Conservation (phyloP, 2,888 invertebrate species). For the Hesperia comma region DNA sequence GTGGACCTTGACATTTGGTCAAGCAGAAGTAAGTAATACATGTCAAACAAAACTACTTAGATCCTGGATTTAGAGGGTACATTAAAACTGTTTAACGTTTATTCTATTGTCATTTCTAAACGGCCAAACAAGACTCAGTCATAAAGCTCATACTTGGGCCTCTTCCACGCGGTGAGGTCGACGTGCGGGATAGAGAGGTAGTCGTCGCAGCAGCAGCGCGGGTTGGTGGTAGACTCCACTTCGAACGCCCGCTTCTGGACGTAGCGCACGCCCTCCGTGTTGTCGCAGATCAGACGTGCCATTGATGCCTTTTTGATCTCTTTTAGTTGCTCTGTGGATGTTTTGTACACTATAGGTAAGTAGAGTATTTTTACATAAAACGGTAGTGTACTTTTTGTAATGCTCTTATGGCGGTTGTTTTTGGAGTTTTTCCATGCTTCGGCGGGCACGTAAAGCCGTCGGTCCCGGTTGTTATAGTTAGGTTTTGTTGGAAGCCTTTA, state of each 20-base stretch:
- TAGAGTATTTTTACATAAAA: too few relatives aligned
- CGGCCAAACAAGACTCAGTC: constrained; percentile 44
- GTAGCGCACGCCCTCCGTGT: constrained; percentile 86
- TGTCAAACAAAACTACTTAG: too few relatives aligned
- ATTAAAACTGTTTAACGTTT: too few relatives aligned
- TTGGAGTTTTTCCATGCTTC: too few relatives aligned
- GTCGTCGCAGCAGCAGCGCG: constrained; percentile 66
- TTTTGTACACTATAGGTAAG: background rate
- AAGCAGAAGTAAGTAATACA: too few relatives aligned
- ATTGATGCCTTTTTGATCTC: constrained; percentile 91
- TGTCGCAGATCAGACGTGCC: constrained; percentile 91
- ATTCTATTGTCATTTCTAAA: background rate
- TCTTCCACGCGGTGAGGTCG: constrained; percentile 78
- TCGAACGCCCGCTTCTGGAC: constrained; percentile 89
- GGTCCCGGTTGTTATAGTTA: too few relatives aligned
- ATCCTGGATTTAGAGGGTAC: too few relatives aligned
- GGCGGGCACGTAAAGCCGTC: too few relatives aligned
- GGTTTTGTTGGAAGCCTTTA: too few relatives aligned
- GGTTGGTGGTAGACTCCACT: constrained; percentile 80
- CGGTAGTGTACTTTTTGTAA: too few relatives aligned
- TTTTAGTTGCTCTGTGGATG: constrained; percentile 85
- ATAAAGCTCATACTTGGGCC: constrained; percentile 55
- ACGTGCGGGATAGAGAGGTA: constrained; percentile 71
- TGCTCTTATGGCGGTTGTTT: too few relatives aligned
- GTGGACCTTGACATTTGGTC: too few relatives aligned